phyloP scores from a whole-genome alignment of 1,140 invertebrate genomes.

The Popillia japonica region DNA sequence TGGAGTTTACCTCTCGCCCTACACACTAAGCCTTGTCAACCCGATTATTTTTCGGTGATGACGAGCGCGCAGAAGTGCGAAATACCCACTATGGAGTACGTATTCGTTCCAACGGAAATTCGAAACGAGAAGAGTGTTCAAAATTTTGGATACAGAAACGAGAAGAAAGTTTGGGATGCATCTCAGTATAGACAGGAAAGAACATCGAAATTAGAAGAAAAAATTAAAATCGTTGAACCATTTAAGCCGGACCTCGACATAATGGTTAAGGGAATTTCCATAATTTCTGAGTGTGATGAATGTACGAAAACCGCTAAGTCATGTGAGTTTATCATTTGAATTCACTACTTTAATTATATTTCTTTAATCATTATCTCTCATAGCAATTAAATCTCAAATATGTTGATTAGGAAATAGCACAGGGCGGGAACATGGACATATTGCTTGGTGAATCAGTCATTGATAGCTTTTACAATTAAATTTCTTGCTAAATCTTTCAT shows the following conservation, averaged over 20 bases:
- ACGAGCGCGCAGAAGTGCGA: constrained; percentile 7
- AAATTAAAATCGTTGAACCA: constrained; percentile 32
- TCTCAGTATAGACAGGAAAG: constrained; percentile 17
- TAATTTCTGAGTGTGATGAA: neutral
- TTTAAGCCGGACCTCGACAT: constrained; percentile 31
- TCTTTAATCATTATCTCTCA: no score
- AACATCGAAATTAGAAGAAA: neutral
- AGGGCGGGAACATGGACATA: no score
- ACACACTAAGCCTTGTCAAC: neutral
- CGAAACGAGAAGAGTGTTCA: constrained; percentile 1
- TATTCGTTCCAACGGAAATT: neutral
- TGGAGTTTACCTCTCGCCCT: constrained; percentile 3
- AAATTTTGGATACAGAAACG: constrained; percentile 5
- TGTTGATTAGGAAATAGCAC: no score
- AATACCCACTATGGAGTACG: constrained; percentile 30
- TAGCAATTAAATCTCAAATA: no score
- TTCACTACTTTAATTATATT: no score
- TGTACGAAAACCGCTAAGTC: neutral
- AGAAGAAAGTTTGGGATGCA: constrained; percentile 10
- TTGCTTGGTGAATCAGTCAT: no score
- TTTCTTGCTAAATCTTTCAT: no score
- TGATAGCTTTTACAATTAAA: no score
- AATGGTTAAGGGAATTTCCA: neutral
- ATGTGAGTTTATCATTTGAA: neutral
- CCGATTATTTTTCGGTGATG: constrained; percentile 19